Evolutionary conservation across 1,140 invertebrate genomes (phyloP).

Genomic region (Zaprionus tsacasi): DNA sequence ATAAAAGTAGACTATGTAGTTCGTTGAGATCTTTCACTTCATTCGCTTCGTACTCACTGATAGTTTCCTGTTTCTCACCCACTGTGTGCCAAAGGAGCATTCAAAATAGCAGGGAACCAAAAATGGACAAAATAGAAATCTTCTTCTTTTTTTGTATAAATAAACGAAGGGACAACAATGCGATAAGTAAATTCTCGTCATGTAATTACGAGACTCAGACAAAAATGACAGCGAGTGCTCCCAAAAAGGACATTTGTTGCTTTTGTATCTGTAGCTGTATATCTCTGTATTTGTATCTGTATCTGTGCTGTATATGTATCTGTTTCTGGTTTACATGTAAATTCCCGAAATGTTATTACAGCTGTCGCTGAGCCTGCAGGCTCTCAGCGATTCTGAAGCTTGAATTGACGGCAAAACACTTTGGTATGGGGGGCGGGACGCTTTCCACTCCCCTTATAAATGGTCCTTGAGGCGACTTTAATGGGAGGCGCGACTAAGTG

Average conservation of each 20-base stretch:
- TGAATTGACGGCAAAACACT: constrained; percentile 1
- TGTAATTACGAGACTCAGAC: constrained; percentile 58
- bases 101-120: constrained; percentile 29
- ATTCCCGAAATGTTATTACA: constrained; percentile 73
- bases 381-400: not conserved
- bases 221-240: constrained; percentile 46
- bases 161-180: constrained; percentile 47
- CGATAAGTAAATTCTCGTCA: constrained; percentile 59
- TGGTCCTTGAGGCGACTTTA: constrained; percentile 1
- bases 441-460: not conserved
- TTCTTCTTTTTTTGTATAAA: constrained; percentile 42
- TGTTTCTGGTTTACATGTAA: constrained; percentile 43
- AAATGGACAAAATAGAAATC: constrained; percentile 30
- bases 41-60: not conserved
- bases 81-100: constrained; percentile 40
- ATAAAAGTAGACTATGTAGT: constrained; percentile 56
- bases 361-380: constrained; percentile 44
- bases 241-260: constrained; percentile 24
- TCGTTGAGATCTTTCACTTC: constrained; percentile 10
- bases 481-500: not conserved
- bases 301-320: constrained; percentile 18
- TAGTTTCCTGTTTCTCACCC: constrained; percentile 39
- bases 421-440: not conserved
- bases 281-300: constrained; percentile 12
- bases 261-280: constrained; percentile 24